phyloP scores from a whole-genome alignment of 2,113 vertebrate species.

The Corythaixoides concolor region DNA sequence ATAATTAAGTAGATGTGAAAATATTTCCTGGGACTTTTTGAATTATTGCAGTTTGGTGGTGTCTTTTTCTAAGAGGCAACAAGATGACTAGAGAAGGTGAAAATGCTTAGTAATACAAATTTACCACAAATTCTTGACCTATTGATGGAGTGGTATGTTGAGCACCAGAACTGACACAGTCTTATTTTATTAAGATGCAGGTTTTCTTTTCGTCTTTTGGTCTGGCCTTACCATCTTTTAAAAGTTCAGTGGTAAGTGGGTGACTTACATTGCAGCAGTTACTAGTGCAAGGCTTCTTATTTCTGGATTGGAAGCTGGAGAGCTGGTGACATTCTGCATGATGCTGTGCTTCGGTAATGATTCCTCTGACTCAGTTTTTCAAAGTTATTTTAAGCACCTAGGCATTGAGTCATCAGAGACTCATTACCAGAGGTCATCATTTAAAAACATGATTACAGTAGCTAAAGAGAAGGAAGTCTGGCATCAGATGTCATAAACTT shows the following conservation, averaged over 20 bases:
- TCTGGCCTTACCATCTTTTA: neutral
- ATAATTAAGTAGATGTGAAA: neutral
- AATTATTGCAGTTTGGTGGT: neutral
- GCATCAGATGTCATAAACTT: neutral
- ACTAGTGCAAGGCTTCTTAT: neutral
- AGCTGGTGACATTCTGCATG: neutral
- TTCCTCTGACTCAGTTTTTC: conserved; percentile 68
- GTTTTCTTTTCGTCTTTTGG: neutral
- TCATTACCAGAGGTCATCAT: conserved; percentile 23
- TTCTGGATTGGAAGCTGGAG: neutral
- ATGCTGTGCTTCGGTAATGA: neutral
- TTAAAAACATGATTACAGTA: conserved; percentile 34
- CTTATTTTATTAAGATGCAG: neutral
- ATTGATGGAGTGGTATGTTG: neutral
- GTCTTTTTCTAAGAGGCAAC: neutral
- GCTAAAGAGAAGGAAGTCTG: conserved; percentile 21
- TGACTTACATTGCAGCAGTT: neutral
- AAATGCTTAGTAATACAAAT: neutral
- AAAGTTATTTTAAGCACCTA: conserved; percentile 62
- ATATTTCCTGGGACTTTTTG: neutral
- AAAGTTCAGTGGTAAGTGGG: neutral
- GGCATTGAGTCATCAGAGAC: conserved; percentile 32
- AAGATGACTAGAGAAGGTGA: neutral
- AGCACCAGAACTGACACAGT: neutral
- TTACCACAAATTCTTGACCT: neutral